phyloP scores from a whole-genome alignment of 2,888 invertebrate species.

The Oxystoma pomonae region DNA sequence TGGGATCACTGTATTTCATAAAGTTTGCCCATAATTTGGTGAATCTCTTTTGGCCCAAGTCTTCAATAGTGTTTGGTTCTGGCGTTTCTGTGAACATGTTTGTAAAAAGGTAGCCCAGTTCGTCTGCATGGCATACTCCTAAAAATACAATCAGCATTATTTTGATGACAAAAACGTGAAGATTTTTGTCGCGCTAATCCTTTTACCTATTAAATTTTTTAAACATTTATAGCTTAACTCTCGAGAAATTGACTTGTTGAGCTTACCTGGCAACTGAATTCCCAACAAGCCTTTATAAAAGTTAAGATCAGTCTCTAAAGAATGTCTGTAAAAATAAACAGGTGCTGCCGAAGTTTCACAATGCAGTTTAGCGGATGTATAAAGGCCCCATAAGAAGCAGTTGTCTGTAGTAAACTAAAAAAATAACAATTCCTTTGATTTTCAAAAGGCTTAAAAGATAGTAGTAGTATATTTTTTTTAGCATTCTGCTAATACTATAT shows the following conservation, averaged over 20 bases:
- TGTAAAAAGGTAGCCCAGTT: constrained; percentile 38
- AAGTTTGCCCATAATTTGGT: constrained; percentile 42
- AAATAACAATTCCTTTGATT: too few relatives aligned
- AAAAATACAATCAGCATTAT: too few relatives aligned
- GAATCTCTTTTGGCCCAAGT: constrained; percentile 33
- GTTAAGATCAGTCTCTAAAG: constrained; percentile 27
- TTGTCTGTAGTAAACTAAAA: constrained; percentile 27
- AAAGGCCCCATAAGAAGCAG: constrained; percentile 27
- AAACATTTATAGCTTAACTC: too few relatives aligned
- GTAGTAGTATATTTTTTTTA: too few relatives aligned
- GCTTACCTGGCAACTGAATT: constrained; percentile 33
- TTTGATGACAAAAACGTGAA: too few relatives aligned
- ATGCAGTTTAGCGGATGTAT: constrained; percentile 25
- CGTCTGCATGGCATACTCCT: constrained; percentile 42
- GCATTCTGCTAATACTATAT: too few relatives aligned
- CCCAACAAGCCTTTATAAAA: constrained; percentile 25
- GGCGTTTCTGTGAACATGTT: constrained; percentile 29
- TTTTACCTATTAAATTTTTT: too few relatives aligned
- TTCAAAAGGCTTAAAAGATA: too few relatives aligned
- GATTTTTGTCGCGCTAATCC: too few relatives aligned
- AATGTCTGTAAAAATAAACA: constrained; percentile 38
- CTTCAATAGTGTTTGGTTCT: constrained; percentile 31
- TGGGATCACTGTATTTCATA: constrained; percentile 37
- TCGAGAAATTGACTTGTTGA: too few relatives aligned
- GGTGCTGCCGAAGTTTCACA: constrained; percentile 31